These are phyloP conservation scores for Habroteleia sp. DNA, from an alignment of 2,888 invertebrate species.

Conservation along the genomic window DNA sequence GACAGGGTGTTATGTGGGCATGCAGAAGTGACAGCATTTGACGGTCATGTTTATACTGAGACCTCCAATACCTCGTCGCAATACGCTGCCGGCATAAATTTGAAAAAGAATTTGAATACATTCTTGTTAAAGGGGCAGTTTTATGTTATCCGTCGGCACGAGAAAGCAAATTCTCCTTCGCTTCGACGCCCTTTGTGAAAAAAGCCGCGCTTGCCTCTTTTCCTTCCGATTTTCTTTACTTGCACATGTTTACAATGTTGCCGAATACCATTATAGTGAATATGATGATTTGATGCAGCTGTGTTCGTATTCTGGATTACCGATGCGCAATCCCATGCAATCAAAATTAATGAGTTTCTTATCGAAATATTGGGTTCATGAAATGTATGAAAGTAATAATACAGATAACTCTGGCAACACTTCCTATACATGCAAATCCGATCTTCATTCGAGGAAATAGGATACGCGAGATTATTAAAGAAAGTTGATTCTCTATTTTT, in stretches of 20 bases:
- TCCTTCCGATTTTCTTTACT: conserved; percentile 22
- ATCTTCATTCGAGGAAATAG: neutral
- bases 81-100: conserved; percentile 51
- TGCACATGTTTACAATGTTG: conserved; percentile 19
- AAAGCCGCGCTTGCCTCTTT: conserved; percentile 13
- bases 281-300: conserved; percentile 15
- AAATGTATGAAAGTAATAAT: conserved; percentile 17
- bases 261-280: conserved; percentile 45
- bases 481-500: conserved; percentile 22
- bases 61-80: conserved; percentile 52
- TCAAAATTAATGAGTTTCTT: conserved; percentile 18
- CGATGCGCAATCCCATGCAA: conserved; percentile 1
- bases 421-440: conserved; percentile 26
- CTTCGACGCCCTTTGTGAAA: conserved; percentile 37
- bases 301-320: conserved; percentile 5
- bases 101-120: conserved; percentile 59
- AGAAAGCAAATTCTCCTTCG: conserved; percentile 51
- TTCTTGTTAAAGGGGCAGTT: conserved; percentile 59
- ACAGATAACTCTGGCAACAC: conserved; percentile 30
- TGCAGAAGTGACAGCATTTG: conserved; percentile 57
- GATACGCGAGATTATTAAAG: conserved; percentile 30
- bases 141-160: conserved; percentile 45
- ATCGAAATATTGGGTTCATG: conserved; percentile 2
- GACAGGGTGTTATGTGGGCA: conserved; percentile 53
- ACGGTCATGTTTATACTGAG: conserved; percentile 55